Conservation (phyloP, 2,888 invertebrate species). For the Macroteleia sp. region DNA sequence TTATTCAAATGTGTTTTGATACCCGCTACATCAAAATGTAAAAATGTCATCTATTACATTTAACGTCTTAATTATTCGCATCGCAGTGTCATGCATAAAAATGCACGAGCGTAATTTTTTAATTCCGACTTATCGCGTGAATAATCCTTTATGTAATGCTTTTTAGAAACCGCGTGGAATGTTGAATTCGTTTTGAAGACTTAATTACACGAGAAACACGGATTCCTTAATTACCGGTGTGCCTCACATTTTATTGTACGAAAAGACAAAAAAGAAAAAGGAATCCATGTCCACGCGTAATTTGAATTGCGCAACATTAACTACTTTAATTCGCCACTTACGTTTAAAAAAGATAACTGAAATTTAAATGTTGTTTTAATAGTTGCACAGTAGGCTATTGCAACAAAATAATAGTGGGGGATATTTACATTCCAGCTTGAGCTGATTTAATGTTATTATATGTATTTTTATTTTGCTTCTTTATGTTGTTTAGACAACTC, state of each 20-base stretch:
- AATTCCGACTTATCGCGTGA: constrained; percentile 41
- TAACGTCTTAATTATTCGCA: too few species aligned
- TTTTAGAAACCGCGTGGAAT: constrained; percentile 27
- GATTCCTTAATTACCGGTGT: constrained; percentile 30
- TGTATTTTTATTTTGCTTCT: too few species aligned
- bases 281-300: constrained; percentile 6
- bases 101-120: constrained; percentile 6
- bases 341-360: constrained; percentile 36
- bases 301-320: constrained; percentile 31
- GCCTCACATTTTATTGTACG: constrained; percentile 12
- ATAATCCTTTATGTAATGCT: constrained; percentile 39
- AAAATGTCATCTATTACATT: too few species aligned
- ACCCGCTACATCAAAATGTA: too few species aligned
- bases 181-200: constrained; percentile 22
- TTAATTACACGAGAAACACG: constrained; percentile 26
- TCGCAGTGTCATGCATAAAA: too few species aligned
- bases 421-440: too few species aligned
- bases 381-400: too few species aligned
- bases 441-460: too few species aligned
- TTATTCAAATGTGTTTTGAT: too few species aligned
- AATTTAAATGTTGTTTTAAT: too few species aligned
- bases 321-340: constrained; percentile 6
- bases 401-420: too few species aligned
- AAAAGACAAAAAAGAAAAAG: background rate
- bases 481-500: too few species aligned